These are phyloP conservation scores for Aethina tumida DNA, from an alignment of 1,140 invertebrate species.

Conservation along the genomic window DNA sequence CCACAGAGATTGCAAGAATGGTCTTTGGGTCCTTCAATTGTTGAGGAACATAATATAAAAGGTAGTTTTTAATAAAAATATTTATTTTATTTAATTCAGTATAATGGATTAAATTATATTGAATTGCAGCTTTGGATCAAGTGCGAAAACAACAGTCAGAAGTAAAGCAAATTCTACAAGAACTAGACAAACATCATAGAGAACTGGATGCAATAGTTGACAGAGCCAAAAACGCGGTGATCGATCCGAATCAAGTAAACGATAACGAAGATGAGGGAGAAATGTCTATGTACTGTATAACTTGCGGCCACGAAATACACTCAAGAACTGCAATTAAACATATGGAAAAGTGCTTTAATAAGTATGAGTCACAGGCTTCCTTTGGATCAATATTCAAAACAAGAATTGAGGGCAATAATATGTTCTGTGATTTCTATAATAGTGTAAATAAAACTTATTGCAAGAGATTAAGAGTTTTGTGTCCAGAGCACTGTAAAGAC, in stretches of 20 bases:
- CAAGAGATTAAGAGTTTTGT: constrained; percentile 88
- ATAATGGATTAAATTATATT: too few relatives aligned
- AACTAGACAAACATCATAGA: constrained; percentile 63
- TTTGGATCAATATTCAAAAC: constrained; percentile 93
- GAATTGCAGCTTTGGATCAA: constrained; percentile 53
- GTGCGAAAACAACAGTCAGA: constrained; percentile 70
- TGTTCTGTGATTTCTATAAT: constrained; percentile 98
- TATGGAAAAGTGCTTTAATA: constrained; percentile 93
- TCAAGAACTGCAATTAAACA: constrained; percentile 82
- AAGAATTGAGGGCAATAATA: constrained; percentile 77
- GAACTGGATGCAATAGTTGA: constrained; percentile 78
- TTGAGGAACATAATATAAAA: constrained; percentile 78
- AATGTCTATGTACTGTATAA: constrained; percentile 89
- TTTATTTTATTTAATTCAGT: too few relatives aligned
- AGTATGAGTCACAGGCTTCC: constrained; percentile 86
- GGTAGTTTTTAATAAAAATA: constrained; percentile 13
- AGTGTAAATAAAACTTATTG: constrained; percentile 85
- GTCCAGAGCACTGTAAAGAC: constrained; percentile 97
- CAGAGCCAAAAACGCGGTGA: constrained; percentile 56
- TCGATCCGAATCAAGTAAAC: constrained; percentile 53
- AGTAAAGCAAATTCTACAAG: constrained; percentile 63
- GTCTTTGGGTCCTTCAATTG: constrained; percentile 78
- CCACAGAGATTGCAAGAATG: constrained; percentile 92
- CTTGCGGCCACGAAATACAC: constrained; percentile 90
- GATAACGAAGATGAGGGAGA: constrained; percentile 63